Base-by-base conservation (phyloP, 35 echinoderm and acorn worm species). In the Patiria miniata region DNA sequence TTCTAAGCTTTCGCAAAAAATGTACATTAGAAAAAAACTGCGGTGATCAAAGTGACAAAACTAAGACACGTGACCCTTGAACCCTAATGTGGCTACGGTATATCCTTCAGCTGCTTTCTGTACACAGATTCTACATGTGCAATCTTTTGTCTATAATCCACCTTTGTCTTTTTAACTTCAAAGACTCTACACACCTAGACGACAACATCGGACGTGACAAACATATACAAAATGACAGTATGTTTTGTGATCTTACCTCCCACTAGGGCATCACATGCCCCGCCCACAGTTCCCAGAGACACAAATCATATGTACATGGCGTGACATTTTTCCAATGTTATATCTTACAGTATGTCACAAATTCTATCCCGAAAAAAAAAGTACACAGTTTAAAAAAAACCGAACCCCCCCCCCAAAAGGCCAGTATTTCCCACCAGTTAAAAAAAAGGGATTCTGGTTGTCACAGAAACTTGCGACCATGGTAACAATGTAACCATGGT, bases 91-190 rank as follows among this genome's bases (percentile, higher is more conserved):
- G 26, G 65, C 65, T 73, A 73, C 34, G 65, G 65, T 30, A 73
- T 73, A 34, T 30, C 42, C 65, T 73, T 73, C 65, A 73, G 65
- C 65, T 73, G 65, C 65, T 32, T 73, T 73, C 65, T 73, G 19
- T 73, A 73, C 34, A 73, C 65, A 18, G 29, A 73, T 34, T 36
- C 65, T 73, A 73, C 23, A 22, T 6, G 42, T 47, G 65, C 9
- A 23, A 73, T 30, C 14, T 26, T 30, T 26, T 30, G 26, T 34
- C 65, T 73, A 73, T 7, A 2, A 73, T 47, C 42, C 42, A 47
- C 4, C 12, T 47, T 47, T 47, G n/a, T n/a, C 12, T 47, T 47
- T 47, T 4, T 73, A 73, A 30, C 29, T 73, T 73, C 65, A 47
- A 47, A 47, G n/a, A 47, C 42, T 47, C 42, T 34, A 73, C 65